These are phyloP conservation scores for Drosophila baimaii DNA, from an alignment of 1,140 invertebrate species.

Conservation along the genomic window DNA sequence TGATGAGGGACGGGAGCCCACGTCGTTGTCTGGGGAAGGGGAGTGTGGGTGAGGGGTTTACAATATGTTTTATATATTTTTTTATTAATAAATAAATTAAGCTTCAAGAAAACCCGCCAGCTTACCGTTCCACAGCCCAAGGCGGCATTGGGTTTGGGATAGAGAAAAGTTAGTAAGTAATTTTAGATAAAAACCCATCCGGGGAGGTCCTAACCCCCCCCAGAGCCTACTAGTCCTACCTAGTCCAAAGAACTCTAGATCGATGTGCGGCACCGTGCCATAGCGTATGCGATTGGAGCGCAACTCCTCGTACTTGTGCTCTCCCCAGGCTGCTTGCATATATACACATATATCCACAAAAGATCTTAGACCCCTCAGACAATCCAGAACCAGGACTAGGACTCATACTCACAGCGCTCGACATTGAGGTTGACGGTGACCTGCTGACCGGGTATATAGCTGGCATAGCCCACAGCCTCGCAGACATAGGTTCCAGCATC, in stretches of 20 bases:
- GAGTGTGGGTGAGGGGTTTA: too few relatives aligned
- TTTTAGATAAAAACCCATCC: not conserved
- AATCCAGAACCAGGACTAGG: not conserved
- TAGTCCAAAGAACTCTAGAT: slow-evolving; percentile 83
- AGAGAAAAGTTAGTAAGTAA: not conserved
- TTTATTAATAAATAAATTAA: not conserved
- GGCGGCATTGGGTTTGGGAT: not conserved
- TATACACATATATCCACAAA: too few relatives aligned
- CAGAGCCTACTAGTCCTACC: too few relatives aligned
- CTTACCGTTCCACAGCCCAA: slow-evolving; percentile 29
- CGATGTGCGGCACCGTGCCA: slow-evolving; percentile 83
- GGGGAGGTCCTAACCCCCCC: too few relatives aligned
- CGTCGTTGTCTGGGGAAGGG: slow-evolving; percentile 75
- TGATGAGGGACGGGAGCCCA: slow-evolving; percentile 85
- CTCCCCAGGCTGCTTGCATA: slow-evolving; percentile 83
- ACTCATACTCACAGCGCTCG: slow-evolving; percentile 88
- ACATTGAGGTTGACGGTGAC: slow-evolving; percentile 89
- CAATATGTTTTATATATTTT: too few relatives aligned
- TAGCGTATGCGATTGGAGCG: slow-evolving; percentile 78
- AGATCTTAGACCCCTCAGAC: not conserved
- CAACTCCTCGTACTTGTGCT: slow-evolving; percentile 72
- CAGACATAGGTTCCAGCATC: slow-evolving; percentile 93
- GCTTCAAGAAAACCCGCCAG: not conserved
- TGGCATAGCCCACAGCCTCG: slow-evolving; percentile 88
- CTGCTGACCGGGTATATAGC: slow-evolving; percentile 85